phyloP scores from a whole-genome alignment of 2,113 vertebrate genomes.

The Eonycteris spelaea region DNA sequence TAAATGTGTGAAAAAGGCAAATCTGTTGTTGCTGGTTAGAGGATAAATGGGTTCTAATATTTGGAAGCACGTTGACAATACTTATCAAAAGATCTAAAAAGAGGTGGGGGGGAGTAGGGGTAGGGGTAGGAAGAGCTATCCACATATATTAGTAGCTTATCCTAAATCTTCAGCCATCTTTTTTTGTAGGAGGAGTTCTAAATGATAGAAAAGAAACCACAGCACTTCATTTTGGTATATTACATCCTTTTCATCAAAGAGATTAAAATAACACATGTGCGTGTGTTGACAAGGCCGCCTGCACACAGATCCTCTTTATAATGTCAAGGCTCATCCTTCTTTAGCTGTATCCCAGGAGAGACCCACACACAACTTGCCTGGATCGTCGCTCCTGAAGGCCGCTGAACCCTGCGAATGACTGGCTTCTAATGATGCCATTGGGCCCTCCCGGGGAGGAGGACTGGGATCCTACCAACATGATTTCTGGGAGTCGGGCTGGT shows the following conservation, averaged over 20 bases:
- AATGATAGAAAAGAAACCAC: background rate
- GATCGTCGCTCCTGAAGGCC: constrained; percentile 95
- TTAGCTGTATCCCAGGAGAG: background rate
- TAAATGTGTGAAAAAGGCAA: background rate
- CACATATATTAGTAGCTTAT: background rate
- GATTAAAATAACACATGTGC: background rate
- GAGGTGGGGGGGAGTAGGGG: too few relatives aligned
- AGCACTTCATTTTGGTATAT: background rate
- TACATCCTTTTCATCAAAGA: background rate
- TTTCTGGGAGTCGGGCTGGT: constrained; percentile 91
- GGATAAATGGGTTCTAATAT: background rate
- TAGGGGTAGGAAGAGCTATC: background rate
- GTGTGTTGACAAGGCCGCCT: background rate
- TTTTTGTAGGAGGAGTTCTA: background rate
- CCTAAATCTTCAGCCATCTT: background rate
- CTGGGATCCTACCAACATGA: constrained; percentile 95
- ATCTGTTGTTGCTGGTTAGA: background rate
- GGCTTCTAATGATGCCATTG: constrained; percentile 98
- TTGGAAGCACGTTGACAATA: background rate
- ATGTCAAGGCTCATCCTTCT: background rate
- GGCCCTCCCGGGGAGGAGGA: constrained; percentile 94
- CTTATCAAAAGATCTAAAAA: background rate
- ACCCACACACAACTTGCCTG: constrained; percentile 82
- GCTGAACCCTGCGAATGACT: constrained; percentile 98
- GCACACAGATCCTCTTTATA: background rate